Base-by-base conservation (phyloP, 1,140 invertebrate species). In the Trichomalopsis sarcophagae region DNA sequence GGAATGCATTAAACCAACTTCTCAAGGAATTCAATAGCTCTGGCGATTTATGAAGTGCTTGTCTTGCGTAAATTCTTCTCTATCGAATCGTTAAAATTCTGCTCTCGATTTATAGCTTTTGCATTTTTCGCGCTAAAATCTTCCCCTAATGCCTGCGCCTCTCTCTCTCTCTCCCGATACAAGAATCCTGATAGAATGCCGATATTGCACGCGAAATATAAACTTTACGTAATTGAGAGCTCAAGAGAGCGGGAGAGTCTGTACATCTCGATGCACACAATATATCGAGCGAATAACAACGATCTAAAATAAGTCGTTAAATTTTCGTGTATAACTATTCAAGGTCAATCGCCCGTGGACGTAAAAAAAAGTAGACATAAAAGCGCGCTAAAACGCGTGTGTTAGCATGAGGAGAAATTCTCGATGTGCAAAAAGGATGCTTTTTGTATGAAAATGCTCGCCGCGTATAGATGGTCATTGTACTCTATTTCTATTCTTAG, bases 401-500 rank as follows among this genome's bases (percentile, higher is more conserved):
- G 17, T 21, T 62, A 6, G 6, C 55, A 62, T 21, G 17, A 7
- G 7, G 55, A 62, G 55, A 62, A 62, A 62, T 62, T 62, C 55
- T 62, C 55, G 17, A 62, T 62, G 17, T 17, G 55, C 55, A 62
- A 62, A 82, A 76, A 83, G n/a, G 23, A 36, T 13, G 74, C 40
- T 71, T 78, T 82, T 84, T 76, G 84, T 30, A 81, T 76, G 69
- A 71, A 85, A 79, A 82, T 82, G 47, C 80, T 82, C 84, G 73
- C 76, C 40, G 80, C 74, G 55, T 75, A 68, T 73, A 81, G 55
- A 85, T 87, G 86, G 84, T 87, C 86, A 87, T 87, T 87, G 84
- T 87, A 87, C 86, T 85, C 84, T 85, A 87, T 81, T 87, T 87
- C 86, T 87, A 87, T 87, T 87, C 86, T 87, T 87, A 87, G 85